Conservation (phyloP, 1,140 invertebrate species). For the Drosophila pachea region DNA sequence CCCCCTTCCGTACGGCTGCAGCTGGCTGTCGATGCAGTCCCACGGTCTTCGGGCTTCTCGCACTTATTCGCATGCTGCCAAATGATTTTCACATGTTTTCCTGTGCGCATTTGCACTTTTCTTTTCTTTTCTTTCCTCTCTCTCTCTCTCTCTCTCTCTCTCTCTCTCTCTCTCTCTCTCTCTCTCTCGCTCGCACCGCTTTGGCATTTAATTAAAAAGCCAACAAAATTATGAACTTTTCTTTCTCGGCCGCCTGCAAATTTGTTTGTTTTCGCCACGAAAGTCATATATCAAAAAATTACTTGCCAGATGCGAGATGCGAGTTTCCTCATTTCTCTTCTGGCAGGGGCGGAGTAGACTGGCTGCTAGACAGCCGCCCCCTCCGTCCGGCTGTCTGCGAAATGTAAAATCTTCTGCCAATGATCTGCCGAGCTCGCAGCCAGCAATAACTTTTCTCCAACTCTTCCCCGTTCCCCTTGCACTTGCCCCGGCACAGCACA, state of each 20-base stretch:
- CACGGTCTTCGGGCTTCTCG: constrained; percentile 30
- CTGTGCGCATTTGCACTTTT: constrained; percentile 34
- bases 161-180: too few relatives aligned
- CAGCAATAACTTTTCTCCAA: constrained; percentile 25
- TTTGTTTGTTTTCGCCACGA: constrained; percentile 54
- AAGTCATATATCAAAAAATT: constrained; percentile 56
- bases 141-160: too few relatives aligned
- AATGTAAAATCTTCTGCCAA: constrained; percentile 37
- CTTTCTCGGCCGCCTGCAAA: constrained; percentile 69
- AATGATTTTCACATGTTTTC: constrained; percentile 75
- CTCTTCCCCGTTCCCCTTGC: neutral
- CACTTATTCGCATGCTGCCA: constrained; percentile 41
- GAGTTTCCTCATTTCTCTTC: neutral
- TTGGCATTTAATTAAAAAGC: constrained; percentile 71
- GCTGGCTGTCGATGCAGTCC: constrained; percentile 45
- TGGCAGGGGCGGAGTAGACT: constrained; percentile 3
- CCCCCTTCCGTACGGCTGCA: constrained; percentile 52
- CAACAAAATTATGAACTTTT: constrained; percentile 74
- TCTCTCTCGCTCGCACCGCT: too few relatives aligned
- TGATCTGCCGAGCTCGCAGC: constrained; percentile 31
- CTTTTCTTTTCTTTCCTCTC: neutral
- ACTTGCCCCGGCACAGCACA: neutral
- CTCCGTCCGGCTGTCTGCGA: neutral
- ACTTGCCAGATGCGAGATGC: constrained; percentile 27
- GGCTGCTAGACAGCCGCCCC: too few relatives aligned